phyloP scores from a whole-genome alignment of 2,113 vertebrate genomes.

The Plestiodon gilberti region DNA sequence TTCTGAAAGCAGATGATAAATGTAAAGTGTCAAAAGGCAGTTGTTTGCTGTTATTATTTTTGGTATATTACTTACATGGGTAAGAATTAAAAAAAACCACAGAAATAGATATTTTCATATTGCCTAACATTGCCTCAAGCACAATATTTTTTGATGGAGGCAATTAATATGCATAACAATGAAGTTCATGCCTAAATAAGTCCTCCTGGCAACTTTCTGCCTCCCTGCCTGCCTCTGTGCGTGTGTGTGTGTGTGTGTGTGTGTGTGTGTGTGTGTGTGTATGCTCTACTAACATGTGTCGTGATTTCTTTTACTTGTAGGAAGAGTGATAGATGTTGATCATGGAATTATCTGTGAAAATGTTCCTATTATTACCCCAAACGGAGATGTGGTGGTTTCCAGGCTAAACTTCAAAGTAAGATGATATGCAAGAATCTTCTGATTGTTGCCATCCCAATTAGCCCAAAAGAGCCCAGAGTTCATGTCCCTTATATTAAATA shows the following conservation, averaged over 20 bases:
- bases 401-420: slow-evolving; percentile 94
- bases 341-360: slow-evolving; percentile 96
- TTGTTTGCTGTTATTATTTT: background rate
- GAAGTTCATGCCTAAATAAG: background rate
- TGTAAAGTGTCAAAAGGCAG: background rate
- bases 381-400: slow-evolving; percentile 95
- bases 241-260: background rate
- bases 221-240: background rate
- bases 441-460: slow-evolving; percentile 76
- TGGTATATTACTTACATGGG: background rate
- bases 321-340: slow-evolving; percentile 95
- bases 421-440: slow-evolving; percentile 78
- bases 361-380: slow-evolving; percentile 98
- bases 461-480: slow-evolving; percentile 73
- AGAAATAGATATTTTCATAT: background rate
- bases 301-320: slow-evolving; percentile 71
- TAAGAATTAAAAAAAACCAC: background rate
- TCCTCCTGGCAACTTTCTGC: background rate
- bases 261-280: background rate
- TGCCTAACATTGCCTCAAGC: background rate
- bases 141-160: background rate
- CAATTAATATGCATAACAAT: background rate
- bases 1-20: background rate
- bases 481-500: slow-evolving; percentile 75
- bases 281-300: slow-evolving; percentile 43